A percentile compares a stretch with the other conserved stretches of the same genome.
Evolutionary conservation across 2,113 vertebrate species (phyloP).

Genomic region (Corythornis vintsioides): DNA sequence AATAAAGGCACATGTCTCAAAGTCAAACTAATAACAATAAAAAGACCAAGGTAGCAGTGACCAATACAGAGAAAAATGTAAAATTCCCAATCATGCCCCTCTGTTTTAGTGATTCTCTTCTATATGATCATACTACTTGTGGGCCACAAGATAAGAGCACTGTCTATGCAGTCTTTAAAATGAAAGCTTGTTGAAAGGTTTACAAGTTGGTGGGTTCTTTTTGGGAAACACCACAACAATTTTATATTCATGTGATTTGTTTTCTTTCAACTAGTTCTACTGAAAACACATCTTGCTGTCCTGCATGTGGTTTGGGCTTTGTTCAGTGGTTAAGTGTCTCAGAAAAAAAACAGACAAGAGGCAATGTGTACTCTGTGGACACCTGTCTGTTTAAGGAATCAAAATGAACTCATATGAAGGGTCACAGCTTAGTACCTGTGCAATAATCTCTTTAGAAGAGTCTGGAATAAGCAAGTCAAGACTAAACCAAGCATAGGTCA

Average conservation of each 20-base stretch:
- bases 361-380: not conserved
- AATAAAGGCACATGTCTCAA: not conserved
- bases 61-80: not conserved
- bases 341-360: not conserved
- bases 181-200: not conserved
- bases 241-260: not conserved
- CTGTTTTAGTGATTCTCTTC: not conserved
- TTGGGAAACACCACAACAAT: not conserved
- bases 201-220: not conserved
- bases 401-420: slow-evolving; percentile 27
- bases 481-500: slow-evolving; percentile 41
- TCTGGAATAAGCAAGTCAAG: slow-evolving; percentile 2
- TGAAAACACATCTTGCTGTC: not conserved
- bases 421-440: slow-evolving; percentile 2
- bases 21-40: not conserved
- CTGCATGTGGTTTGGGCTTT: not conserved
- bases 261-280: not conserved
- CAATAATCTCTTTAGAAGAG: not conserved
- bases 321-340: not conserved
- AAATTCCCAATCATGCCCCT: not conserved
- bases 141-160: not conserved
- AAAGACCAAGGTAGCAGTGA: not conserved
- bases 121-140: rapidly evolving
- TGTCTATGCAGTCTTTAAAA: not conserved
- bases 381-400: not conserved